Base-by-base conservation (phyloP, 2,797 vertebrate genomes). In the Parambassis ranga region DNA sequence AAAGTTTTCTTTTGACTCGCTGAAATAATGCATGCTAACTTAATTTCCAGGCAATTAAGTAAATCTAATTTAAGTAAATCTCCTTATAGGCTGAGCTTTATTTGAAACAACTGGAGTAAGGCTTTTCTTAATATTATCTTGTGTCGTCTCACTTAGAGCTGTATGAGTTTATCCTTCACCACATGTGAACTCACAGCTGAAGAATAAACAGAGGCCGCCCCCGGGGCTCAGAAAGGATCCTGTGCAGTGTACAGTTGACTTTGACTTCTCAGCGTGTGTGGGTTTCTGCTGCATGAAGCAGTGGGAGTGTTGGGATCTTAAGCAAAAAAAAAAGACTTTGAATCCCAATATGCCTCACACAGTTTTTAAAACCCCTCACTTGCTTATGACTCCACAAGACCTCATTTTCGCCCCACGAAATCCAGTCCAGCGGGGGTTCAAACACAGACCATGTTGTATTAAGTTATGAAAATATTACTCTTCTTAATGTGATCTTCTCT, bases 201-300 rank as follows among this genome's bases (percentile, higher is more conserved):
- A 78, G 70, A 72, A 81, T 55, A 66, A 49, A 79, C 23, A 59
- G 43, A 59, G 48, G 67, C 60, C 41, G 36, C 77, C 84, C 69
- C 71, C 62, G 3, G 71, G 70, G 68, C 83, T 65, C 60, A 68
- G 68, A 82, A 73, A 69, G 71, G 59, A 79, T 76, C 48, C 52
- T 47, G 23, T 51, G 39, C 36, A 26, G 57, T 39, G 27, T 60
- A 51, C 52, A 46, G 57, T 60, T 33, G 57, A 65, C 52, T 68
- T 62, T 47, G 36, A 79, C 69, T 83, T 60, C 46, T 63, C 13
- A 0, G 59, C 33, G 38, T 64, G 78, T 66, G 84, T 69, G 75
- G 79, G 58, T 32, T 79, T 79, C 52, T 65, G 14, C 39, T 46
- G 77, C 66, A 57, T 68, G 63, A 77, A 57, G 60, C 66, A 61